A percentile compares a stretch with the other conserved stretches of the same genome.
Evolutionary conservation across 1,140 invertebrate genomes (phyloP).

Genomic region (Tribolium madens): DNA sequence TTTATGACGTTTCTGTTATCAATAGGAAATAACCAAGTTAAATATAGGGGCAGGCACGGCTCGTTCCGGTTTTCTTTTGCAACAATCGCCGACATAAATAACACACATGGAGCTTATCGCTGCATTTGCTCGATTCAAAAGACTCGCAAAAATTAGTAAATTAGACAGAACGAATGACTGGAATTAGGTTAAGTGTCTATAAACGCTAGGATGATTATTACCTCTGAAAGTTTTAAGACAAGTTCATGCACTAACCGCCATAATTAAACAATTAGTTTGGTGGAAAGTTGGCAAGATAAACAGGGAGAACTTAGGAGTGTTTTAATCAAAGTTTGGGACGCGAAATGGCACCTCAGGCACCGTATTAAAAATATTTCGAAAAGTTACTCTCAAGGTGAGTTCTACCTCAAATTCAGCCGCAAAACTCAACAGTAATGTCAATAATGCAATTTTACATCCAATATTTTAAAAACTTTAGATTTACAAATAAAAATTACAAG

Average conservation of each 20-base stretch:
- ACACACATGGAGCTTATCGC: background rate
- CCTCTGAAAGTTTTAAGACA: slow-evolving; percentile 27
- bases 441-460: too few species aligned
- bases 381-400: too few species aligned
- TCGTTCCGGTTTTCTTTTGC: slow-evolving; percentile 16
- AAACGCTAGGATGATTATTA: slow-evolving; percentile 6
- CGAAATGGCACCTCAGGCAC: background rate
- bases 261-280: slow-evolving; percentile 36
- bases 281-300: slow-evolving; percentile 24
- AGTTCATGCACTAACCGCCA: slow-evolving; percentile 25
- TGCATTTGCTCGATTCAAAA: too few species aligned
- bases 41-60: slow-evolving; percentile 1
- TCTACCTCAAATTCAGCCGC: too few species aligned
- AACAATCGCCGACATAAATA: background rate
- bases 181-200: background rate
- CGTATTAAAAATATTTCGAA: background rate
- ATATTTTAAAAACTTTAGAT: too few species aligned
- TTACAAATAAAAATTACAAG: too few species aligned
- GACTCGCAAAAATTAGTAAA: too few species aligned
- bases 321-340: slow-evolving; percentile 5
- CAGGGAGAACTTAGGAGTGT: background rate
- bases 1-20: slow-evolving; percentile 27
- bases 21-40: slow-evolving; percentile 22
- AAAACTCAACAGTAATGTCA: too few species aligned
- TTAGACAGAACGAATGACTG: too few species aligned